A percentile compares a stretch with the other conserved stretches of the same genome.
Conservation (phyloP, 2,113 vertebrate species). For the Leptobrachium leishanense region DNA sequence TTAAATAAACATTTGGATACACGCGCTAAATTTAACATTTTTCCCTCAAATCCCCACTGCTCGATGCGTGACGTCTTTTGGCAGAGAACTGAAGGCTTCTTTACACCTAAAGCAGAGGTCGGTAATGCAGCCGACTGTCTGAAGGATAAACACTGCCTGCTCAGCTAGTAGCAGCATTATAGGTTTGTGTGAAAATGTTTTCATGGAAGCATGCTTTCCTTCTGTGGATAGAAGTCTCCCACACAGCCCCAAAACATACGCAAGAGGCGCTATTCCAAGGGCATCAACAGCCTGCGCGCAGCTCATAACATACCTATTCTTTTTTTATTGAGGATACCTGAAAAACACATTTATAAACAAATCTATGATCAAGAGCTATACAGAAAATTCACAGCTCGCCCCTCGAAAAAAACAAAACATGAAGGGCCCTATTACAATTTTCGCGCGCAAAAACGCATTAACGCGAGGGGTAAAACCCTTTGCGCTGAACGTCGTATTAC, state of each 20-base stretch:
- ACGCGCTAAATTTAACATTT: conserved; percentile 28
- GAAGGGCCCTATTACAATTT: no score
- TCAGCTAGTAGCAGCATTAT: conserved; percentile 20
- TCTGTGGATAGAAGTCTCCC: neutral
- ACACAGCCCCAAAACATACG: neutral
- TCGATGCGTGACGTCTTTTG: conserved; percentile 37
- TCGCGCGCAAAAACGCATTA: no score
- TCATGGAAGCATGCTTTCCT: neutral
- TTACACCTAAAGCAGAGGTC: conserved; percentile 40
- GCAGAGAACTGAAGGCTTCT: conserved; percentile 37
- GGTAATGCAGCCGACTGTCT: conserved; percentile 19
- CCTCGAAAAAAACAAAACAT: no score
- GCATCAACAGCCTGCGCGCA: no score
- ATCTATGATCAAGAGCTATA: no score
- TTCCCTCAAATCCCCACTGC: conserved; percentile 19
- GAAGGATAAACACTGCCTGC: conserved; percentile 44
- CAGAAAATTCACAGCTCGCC: no score
- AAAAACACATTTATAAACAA: no score
- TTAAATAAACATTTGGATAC: conserved; percentile 49
- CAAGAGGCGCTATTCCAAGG: no score
- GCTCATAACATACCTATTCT: no score
- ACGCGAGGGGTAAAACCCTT: no score
- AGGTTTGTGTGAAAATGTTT: conserved; percentile 20
- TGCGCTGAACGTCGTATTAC: no score
- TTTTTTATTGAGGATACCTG: no score